Evolutionary conservation across 2,113 vertebrate genomes (phyloP), one percentile per base, ranked within the genome.

Genomic region (Neogobius melanostomus): DNA sequence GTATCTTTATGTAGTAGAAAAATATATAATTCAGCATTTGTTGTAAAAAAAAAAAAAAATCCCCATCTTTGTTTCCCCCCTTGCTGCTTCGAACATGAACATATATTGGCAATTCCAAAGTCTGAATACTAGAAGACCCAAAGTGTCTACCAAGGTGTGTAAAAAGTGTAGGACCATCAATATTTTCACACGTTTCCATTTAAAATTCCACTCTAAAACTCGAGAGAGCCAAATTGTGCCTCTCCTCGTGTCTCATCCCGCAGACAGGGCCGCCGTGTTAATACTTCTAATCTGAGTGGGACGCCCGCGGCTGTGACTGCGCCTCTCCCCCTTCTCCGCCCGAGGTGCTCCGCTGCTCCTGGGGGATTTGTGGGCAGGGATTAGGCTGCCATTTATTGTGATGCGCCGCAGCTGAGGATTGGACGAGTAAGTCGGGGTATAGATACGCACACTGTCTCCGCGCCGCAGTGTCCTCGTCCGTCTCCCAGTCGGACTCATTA

Each of bases 271-370:
- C 72, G 57, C 80, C 74, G 17, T 81, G 83, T 69, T 88, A 85
- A 85, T 82, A 77, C 63, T 1, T 76, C 69, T 88, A 81, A 90
- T 90, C 82, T 78, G 42, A 75, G 76, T 85, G 64, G 67, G 50
- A 69, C 43, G 66, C 82, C 60, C 1, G 16, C 51, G 69, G 84
- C 71, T 72, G 60, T 57, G 68, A 72, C 77, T 73, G 82, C 15
- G 6, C 66, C 68, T 21, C 65, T 77, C 44, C 63, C 47, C 68
- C 14, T 52, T 67, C 59, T 59, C 74, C 53, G 74, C 74, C 54
- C 44, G 79, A 83, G 81, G 71, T 71, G 75, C 74, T 77, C 73
- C 46, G 16, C 64, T 75, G 67, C 69, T 75, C 72, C 81, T 73
- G 72, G 66, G 46, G 77, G 77, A 83, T 80, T 77, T 83, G 66